A percentile compares a stretch with the other conserved stretches of the same genome.
These are phyloP conservation scores for Mormyrus iriodes DNA, from an alignment of 2,113 vertebrate genomes.

Conservation along the genomic window DNA sequence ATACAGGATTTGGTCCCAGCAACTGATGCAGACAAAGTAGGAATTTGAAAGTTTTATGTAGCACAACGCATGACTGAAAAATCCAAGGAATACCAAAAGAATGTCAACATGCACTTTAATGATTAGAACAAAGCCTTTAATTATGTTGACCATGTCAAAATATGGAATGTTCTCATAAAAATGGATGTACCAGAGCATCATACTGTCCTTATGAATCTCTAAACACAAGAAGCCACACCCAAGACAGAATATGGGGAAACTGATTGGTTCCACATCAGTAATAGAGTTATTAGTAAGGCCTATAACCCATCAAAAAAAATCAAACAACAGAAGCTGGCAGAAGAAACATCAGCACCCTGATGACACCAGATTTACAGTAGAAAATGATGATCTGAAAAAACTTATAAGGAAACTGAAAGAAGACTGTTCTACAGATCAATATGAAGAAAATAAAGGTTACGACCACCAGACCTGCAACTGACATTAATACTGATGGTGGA, in stretches of 20 bases:
- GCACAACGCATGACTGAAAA: not conserved
- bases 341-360: not conserved
- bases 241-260: not conserved
- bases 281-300: not conserved
- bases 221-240: not conserved
- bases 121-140: too few relatives aligned
- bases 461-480: not conserved
- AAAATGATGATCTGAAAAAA: not conserved
- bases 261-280: not conserved
- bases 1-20: not conserved
- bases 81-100: not conserved
- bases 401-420: not conserved
- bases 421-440: not conserved
- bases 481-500: not conserved
- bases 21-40: not conserved
- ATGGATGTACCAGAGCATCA: too few relatives aligned
- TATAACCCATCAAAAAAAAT: not conserved
- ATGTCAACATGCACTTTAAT: not conserved
- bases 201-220: not conserved
- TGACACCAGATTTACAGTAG: not conserved
- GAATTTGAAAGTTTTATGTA: not conserved
- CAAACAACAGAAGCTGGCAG: not conserved
- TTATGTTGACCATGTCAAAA: too few relatives aligned
- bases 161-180: too few relatives aligned
- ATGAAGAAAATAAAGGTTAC: not conserved